Evolutionary conservation across 2,797 vertebrate species (phyloP).

Genomic region (Anomalospiza imberbis): DNA sequence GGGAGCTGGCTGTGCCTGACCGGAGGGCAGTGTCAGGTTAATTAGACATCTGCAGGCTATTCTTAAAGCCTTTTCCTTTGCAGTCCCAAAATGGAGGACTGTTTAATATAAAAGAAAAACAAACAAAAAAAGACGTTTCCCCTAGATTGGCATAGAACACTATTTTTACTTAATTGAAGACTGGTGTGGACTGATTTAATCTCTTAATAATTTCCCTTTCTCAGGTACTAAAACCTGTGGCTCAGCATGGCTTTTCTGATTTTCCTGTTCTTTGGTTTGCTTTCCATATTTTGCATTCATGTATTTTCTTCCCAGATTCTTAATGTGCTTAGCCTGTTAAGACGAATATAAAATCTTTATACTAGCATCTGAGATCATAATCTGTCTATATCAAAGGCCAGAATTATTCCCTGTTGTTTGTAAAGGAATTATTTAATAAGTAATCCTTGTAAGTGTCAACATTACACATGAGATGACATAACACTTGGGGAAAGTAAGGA

Average conservation of each 20-base stretch:
- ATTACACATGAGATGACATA: slow-evolving; percentile 65
- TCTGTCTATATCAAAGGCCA: slow-evolving; percentile 70
- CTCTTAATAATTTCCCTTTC: slow-evolving; percentile 36
- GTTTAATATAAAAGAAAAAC: neutral
- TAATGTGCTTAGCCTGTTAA: slow-evolving; percentile 46
- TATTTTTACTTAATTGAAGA: slow-evolving; percentile 38
- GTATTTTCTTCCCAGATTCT: slow-evolving; percentile 4
- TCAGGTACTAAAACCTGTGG: slow-evolving; percentile 22
- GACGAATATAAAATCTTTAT: slow-evolving; percentile 35
- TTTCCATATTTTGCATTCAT: slow-evolving; percentile 35
- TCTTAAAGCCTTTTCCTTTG: neutral
- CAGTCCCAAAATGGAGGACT: neutral
- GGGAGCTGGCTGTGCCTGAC: slow-evolving; percentile 9
- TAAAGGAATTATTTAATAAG: slow-evolving; percentile 74
- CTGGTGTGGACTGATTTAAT: slow-evolving; percentile 11
- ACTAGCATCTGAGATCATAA: slow-evolving; percentile 62
- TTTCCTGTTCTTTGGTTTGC: slow-evolving; percentile 21
- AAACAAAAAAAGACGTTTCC: neutral
- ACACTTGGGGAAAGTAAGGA: slow-evolving; percentile 67
- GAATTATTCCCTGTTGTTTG: slow-evolving; percentile 69
- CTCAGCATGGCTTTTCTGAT: slow-evolving; percentile 37
- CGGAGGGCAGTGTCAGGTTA: neutral
- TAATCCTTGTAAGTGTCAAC: slow-evolving; percentile 66
- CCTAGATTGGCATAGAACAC: neutral
- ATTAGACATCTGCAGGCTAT: slow-evolving; percentile 22